Base-by-base conservation (phyloP, 1,140 invertebrate species). In the Atta texana region DNA sequence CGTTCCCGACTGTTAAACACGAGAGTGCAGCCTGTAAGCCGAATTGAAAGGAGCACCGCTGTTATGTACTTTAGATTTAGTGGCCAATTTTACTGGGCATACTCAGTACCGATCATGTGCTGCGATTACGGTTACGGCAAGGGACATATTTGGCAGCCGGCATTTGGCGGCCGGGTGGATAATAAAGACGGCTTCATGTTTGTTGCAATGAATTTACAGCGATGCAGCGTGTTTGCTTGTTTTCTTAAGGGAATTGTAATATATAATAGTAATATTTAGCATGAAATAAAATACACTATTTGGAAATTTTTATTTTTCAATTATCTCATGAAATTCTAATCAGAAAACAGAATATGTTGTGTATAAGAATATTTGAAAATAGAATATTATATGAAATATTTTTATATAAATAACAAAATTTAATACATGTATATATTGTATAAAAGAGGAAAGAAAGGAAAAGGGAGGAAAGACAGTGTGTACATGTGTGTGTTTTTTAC, bases 1-100 rank as follows among this genome's bases (percentile, higher is more conserved):
- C 69, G 72, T 77, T 85, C 71, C 31, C 55, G 81, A 68, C 81
- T 76, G 81, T 85, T 77, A 85, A 74, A 85, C 71, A 39, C 64
- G 64, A 81, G 77, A 53, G 77, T 71, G 49, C 78, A 49, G 31
- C 31, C 66, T 49, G 49, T 51, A 55, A 21, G 64, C 64, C 78
- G 78, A 81, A 81, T 81, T 72, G 78, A 81, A 57, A 72, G 78
- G 53, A 72, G 78, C 78, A 72, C 51, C 51, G 78, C 78, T 72
- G 78, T 66, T 78, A 78, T 66, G 76, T 66, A 57, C 78, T 81
- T 81, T 69, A 81, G 66, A 72, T 55, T 72, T 81, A 72, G 77
- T 55, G 77, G 77, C 8, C 78, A 81, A 81, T 81, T 81, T 81
- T 72, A 81, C 16, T 49, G 78, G 53, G 51, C 21, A 53, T 68